These are phyloP conservation scores for Rhinolophus ferrumequinum DNA, from an alignment of 2,113 vertebrate genomes.

Conservation along the genomic window DNA sequence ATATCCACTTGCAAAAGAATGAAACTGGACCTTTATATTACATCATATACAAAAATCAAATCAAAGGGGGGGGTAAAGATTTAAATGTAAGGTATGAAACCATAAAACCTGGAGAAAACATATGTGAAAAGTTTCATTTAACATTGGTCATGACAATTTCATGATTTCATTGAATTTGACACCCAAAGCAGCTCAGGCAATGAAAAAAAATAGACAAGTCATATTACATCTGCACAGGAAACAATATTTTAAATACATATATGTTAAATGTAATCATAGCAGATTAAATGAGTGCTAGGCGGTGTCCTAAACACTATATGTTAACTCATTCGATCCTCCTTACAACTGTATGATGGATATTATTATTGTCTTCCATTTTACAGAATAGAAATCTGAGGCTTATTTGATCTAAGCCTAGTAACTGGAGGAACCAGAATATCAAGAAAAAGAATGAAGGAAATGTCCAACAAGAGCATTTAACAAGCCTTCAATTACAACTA, in stretches of 20 bases:
- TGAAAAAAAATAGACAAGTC: neutral
- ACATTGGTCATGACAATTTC: neutral
- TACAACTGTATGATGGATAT: neutral
- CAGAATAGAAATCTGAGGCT: neutral
- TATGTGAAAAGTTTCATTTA: neutral
- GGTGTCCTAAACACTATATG: neutral
- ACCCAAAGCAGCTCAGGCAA: neutral
- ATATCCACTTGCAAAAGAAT: neutral
- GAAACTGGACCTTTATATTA: neutral
- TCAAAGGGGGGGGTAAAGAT: neutral
- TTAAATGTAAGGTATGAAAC: neutral
- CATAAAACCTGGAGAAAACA: neutral
- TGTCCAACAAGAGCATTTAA: neutral
- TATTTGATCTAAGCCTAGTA: neutral
- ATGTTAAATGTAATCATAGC: neutral
- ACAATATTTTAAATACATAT: neutral
- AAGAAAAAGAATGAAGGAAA: neutral
- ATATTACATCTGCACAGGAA: neutral
- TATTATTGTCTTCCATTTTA: neutral
- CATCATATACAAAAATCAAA: neutral
- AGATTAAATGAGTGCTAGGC: neutral
- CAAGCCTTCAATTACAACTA: neutral
- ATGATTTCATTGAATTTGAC: neutral
- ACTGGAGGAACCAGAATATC: neutral
- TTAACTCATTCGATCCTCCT: neutral